Percentiles rank a stretch among this genome's conserved stretches.
These are phyloP conservation scores for Formica exsecta DNA, from an alignment of 1,140 invertebrate genomes.

Conservation along the genomic window DNA sequence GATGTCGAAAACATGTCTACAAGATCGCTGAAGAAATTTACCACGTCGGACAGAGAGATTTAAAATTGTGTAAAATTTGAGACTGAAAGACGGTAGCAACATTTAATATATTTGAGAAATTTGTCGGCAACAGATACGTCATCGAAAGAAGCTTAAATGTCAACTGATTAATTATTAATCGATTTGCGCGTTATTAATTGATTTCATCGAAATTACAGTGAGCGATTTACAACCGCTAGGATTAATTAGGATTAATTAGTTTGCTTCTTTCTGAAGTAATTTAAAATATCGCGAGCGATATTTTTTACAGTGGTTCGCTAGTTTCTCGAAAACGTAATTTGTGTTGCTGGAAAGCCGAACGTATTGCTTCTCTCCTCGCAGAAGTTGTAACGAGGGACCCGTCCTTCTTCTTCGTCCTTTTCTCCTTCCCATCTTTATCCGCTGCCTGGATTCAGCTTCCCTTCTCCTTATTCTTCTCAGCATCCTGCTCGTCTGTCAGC, in stretches of 20 bases:
- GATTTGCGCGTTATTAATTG: background rate
- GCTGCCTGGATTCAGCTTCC: constrained; percentile 67
- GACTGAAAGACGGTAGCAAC: background rate
- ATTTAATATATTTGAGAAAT: background rate
- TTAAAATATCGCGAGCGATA: constrained; percentile 33
- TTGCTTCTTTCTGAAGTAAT: background rate
- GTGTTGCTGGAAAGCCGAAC: constrained; percentile 66
- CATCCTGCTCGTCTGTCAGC: constrained; percentile 67
- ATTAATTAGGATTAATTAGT: constrained; percentile 16
- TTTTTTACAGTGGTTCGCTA: constrained; percentile 35
- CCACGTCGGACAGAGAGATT: background rate
- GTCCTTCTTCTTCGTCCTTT: constrained; percentile 46
- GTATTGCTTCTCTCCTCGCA: constrained; percentile 77
- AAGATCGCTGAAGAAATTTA: constrained; percentile 21
- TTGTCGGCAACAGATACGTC: background rate
- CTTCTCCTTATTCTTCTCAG: constrained; percentile 73
- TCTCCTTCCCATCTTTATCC: constrained; percentile 68
- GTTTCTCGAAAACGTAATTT: constrained; percentile 72
- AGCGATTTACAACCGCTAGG: background rate
- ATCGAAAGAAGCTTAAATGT: background rate
- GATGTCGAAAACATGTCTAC: constrained; percentile 9
- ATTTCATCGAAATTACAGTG: background rate
- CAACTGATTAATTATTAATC: background rate
- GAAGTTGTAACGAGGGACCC: constrained; percentile 70
- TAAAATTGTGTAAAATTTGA: constrained; percentile 8